Percentiles rank a stretch among this genome's conserved stretches.
Evolutionary conservation across 2,888 invertebrate species (phyloP).

Genomic region (Ernsta delagoae): DNA sequence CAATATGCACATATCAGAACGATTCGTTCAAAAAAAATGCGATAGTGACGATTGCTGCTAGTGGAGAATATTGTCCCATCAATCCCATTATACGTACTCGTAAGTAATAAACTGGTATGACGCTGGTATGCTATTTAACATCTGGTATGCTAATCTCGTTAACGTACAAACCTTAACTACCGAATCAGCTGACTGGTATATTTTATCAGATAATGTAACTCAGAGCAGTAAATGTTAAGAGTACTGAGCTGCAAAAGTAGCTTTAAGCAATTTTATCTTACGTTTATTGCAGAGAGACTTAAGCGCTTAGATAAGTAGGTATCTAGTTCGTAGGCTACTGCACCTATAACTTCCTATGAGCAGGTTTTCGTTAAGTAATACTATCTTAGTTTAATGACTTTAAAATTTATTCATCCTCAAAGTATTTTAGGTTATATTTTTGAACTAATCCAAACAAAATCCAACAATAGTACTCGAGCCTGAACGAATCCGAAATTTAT

Average conservation of each 20-base stretch:
- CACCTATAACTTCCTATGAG: background rate
- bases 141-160: too few relatives aligned
- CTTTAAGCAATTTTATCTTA: slow-evolving; percentile 27
- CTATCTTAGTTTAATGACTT: slow-evolving; percentile 9
- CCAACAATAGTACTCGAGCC: too few relatives aligned
- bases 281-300: slow-evolving; percentile 28
- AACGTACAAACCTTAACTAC: background rate
- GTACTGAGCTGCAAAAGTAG: slow-evolving; percentile 22
- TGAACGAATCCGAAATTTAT: too few relatives aligned
- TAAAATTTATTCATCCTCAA: background rate
- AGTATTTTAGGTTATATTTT: background rate
- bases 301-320: slow-evolving; percentile 13
- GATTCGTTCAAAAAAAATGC: too few relatives aligned
- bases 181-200: background rate
- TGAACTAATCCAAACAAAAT: too few relatives aligned
- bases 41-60: too few relatives aligned
- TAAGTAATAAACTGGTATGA: too few relatives aligned
- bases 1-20: too few relatives aligned
- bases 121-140: too few relatives aligned
- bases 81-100: too few relatives aligned
- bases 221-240: slow-evolving; percentile 12
- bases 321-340: background rate
- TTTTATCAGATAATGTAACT: background rate
- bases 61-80: too few relatives aligned
- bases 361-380: background rate